A percentile compares a stretch with the other conserved stretches of the same genome.
These are phyloP conservation scores for Pantherophis guttatus DNA, from an alignment of 2,113 vertebrate genomes.

Conservation along the genomic window DNA sequence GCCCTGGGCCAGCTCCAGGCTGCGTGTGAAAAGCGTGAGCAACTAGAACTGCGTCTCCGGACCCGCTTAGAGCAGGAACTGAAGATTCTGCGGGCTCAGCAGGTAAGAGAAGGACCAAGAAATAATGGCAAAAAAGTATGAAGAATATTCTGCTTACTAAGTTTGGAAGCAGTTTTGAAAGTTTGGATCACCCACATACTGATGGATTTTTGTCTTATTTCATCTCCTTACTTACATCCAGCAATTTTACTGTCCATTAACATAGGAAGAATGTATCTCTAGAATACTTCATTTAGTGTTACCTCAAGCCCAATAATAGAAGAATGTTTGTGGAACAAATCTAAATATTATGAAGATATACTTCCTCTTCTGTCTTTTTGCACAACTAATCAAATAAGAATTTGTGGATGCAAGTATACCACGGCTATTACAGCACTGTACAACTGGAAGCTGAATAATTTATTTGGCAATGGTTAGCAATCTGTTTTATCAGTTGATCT, in stretches of 20 bases:
- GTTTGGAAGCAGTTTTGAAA: rapidly evolving
- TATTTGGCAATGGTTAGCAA: neutral
- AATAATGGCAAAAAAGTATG: rapidly evolving
- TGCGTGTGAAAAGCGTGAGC: slow-evolving; percentile 92
- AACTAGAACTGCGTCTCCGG: slow-evolving; percentile 86
- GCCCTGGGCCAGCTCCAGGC: slow-evolving; percentile 93
- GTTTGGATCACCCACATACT: neutral
- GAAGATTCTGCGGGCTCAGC: slow-evolving; percentile 88
- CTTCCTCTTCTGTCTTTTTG: neutral
- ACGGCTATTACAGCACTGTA: neutral
- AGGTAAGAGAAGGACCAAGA: slow-evolving; percentile 70
- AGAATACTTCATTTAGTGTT: neutral
- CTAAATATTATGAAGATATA: neutral
- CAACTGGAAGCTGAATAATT: neutral
- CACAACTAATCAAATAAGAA: neutral
- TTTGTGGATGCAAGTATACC: neutral
- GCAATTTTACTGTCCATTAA: neutral
- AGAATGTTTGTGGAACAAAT: neutral
- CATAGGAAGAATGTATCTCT: neutral
- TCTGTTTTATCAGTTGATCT: neutral
- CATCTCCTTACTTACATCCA: neutral
- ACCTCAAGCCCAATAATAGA: neutral
- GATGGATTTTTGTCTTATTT: neutral
- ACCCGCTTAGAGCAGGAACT: slow-evolving; percentile 94
- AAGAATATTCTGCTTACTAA: rapidly evolving